Percentiles rank a stretch among this genome's conserved stretches.
Evolutionary conservation across 2,888 invertebrate species (phyloP).

Genomic region (Drosophila gaucha): DNA sequence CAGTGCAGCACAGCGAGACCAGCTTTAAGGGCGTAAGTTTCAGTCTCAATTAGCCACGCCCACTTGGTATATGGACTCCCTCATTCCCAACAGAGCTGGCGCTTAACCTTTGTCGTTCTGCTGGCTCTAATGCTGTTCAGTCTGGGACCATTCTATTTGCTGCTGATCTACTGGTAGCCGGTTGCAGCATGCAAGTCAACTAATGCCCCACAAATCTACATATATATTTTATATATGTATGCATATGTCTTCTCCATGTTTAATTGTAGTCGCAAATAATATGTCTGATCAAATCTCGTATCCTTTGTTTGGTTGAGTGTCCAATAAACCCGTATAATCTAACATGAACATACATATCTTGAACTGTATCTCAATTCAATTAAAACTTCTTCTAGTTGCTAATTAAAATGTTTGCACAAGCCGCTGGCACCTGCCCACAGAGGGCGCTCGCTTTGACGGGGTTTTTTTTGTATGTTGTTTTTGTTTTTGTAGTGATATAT

Average conservation of each 20-base stretch:
- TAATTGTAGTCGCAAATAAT: neutral
- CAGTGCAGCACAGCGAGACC: neutral
- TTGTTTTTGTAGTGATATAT: no score
- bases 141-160: constrained; percentile 53
- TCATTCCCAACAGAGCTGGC: constrained; percentile 34
- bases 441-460: constrained; percentile 12
- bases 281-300: neutral
- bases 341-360: constrained; percentile 25
- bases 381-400: constrained; percentile 39
- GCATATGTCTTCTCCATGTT: neutral
- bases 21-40: constrained; percentile 21
- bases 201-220: neutral
- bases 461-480: no score
- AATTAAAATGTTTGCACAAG: constrained; percentile 30
- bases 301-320: constrained; percentile 11
- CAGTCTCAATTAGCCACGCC: neutral
- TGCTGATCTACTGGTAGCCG: constrained; percentile 58
- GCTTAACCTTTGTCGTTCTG: constrained; percentile 41
- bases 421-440: constrained; percentile 18
- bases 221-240: neutral
- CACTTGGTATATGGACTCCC: neutral
- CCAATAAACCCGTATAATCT: constrained; percentile 32
- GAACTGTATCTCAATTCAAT: constrained; percentile 34
- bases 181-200: neutral
- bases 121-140: constrained; percentile 43